These are phyloP conservation scores for Ammodytes marinus DNA, from an alignment of 2,113 vertebrate genomes.

Conservation along the genomic window DNA sequence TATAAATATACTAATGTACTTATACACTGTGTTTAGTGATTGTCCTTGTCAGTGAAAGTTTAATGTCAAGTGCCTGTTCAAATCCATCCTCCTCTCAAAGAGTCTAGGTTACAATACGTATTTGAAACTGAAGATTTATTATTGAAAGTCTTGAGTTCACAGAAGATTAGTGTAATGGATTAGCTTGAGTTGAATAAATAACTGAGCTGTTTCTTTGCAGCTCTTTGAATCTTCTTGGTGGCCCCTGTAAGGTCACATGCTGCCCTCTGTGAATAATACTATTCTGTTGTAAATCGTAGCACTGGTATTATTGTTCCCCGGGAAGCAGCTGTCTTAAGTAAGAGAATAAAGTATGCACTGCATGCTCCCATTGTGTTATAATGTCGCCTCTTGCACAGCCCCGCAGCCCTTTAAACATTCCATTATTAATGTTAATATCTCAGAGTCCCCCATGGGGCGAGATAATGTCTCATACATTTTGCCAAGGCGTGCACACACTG, in stretches of 20 bases:
- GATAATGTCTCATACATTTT: neutral
- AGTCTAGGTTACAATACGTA: neutral
- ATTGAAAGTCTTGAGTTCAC: neutral
- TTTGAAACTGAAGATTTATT: neutral
- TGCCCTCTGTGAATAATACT: neutral
- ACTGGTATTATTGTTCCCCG: neutral
- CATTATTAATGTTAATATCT: neutral
- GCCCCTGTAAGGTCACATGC: neutral
- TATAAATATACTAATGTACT: neutral
- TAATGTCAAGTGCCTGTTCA: neutral
- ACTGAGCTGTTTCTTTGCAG: neutral
- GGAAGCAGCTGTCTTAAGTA: neutral
- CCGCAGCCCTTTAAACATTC: neutral
- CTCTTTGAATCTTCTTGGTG: neutral
- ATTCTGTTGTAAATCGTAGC: neutral
- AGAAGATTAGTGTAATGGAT: neutral
- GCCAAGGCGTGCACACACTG: neutral
- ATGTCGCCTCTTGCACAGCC: neutral
- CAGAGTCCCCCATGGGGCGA: neutral
- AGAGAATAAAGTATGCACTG: neutral
- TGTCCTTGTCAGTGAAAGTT: neutral
- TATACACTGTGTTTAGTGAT: neutral
- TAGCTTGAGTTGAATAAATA: neutral
- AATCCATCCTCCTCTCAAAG: neutral
- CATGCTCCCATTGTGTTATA: neutral